Conservation (phyloP, 2,113 vertebrate genomes). For the Tricholaema leucomelas region DNA sequence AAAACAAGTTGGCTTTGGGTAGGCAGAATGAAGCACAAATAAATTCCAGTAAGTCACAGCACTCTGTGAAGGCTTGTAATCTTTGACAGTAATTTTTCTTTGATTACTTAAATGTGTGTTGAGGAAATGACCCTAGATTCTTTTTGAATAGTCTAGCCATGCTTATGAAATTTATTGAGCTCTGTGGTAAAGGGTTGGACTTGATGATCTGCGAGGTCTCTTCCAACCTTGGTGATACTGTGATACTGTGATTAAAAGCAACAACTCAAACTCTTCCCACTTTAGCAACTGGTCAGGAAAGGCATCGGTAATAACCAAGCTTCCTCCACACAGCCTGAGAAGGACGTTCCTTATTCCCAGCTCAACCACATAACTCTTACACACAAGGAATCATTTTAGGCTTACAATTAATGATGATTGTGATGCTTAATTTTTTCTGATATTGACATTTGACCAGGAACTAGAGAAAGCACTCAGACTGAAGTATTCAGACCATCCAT, state of each 20-base stretch:
- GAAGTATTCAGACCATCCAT: conserved; percentile 42
- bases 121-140: conserved; percentile 10
- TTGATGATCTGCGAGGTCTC: too few species aligned
- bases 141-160: background rate
- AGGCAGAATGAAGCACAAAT: background rate
- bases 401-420: conserved; percentile 41
- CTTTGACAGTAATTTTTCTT: conserved; percentile 12
- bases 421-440: conserved; percentile 15
- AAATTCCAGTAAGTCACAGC: background rate
- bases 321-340: background rate
- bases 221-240: too few species aligned
- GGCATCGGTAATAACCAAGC: conserved; percentile 14
- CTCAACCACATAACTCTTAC: background rate
- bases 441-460: conserved; percentile 47
- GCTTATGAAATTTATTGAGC: conserved; percentile 26
- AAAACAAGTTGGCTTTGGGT: background rate
- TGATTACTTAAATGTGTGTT: background rate
- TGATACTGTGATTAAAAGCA: conserved; percentile 24
- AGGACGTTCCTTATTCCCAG: background rate
- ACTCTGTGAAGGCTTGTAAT: background rate
- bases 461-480: conserved; percentile 23
- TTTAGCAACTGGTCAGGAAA: background rate
- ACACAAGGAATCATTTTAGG: conserved; percentile 6
- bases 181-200: too few species aligned
- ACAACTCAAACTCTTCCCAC: background rate